phyloP scores from a whole-genome alignment of 1,140 invertebrate species.

The Sogatella furcifera region DNA sequence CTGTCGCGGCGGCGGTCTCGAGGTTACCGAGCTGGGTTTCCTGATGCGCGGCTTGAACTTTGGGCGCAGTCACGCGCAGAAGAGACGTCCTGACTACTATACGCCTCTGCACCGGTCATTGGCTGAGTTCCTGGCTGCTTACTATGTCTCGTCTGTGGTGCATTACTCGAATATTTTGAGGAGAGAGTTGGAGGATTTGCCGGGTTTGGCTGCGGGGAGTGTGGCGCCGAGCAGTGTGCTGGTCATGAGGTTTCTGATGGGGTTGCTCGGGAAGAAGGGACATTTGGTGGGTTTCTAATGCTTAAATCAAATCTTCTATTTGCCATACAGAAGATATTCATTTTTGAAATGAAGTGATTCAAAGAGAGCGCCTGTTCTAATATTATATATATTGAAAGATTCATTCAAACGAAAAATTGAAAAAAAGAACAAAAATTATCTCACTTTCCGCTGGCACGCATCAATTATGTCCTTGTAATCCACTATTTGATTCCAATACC shows the following conservation, averaged over 20 bases:
- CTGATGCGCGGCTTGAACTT: conserved; percentile 33
- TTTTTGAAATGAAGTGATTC: no score
- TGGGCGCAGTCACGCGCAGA: conserved; percentile 26
- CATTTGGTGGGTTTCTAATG: conserved; percentile 28
- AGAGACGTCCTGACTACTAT: conserved; percentile 32
- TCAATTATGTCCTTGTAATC: no score
- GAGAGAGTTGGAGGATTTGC: conserved; percentile 39
- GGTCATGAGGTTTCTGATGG: conserved; percentile 38
- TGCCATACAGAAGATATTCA: no score
- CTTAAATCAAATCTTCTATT: no score
- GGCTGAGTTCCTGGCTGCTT: conserved; percentile 41
- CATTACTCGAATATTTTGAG: conserved; percentile 39
- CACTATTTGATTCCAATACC: no score
- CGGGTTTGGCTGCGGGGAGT: conserved; percentile 24
- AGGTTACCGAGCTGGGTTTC: conserved; percentile 36
- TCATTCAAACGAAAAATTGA: no score
- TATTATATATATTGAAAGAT: no score
- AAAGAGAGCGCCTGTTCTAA: no score
- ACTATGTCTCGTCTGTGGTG: conserved; percentile 41
- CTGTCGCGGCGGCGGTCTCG: conserved; percentile 30
- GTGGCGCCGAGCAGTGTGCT: conserved; percentile 15
- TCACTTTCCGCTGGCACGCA: no score
- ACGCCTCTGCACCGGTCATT: conserved; percentile 39
- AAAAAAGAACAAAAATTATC: no score
- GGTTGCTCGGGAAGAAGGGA: conserved; percentile 36